phyloP scores from a whole-genome alignment of 2,888 invertebrate genomes.

The Mesochorus sp. region DNA sequence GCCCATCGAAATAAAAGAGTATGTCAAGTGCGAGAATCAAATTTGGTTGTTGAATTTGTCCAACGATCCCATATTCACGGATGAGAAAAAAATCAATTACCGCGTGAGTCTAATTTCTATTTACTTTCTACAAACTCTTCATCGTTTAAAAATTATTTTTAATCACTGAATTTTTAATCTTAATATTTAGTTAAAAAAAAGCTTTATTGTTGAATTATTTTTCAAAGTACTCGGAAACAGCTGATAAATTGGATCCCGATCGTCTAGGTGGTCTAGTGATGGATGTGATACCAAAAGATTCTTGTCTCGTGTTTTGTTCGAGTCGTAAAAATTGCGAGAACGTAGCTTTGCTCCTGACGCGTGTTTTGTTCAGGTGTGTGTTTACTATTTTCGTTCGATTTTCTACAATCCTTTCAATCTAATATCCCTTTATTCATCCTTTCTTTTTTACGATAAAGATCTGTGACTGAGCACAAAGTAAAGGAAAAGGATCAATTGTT shows the following conservation, averaged over 20 bases:
- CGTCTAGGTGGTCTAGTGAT: conserved; percentile 90
- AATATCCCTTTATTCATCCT: neutral
- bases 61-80: conserved; percentile 84
- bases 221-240: conserved; percentile 87
- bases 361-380: conserved; percentile 83
- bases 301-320: conserved; percentile 96
- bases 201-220: conserved; percentile 54
- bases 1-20: conserved; percentile 93
- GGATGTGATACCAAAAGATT: conserved; percentile 90
- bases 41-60: conserved; percentile 84
- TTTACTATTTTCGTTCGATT: neutral
- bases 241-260: conserved; percentile 89
- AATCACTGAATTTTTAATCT: conserved; percentile 43
- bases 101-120: conserved; percentile 77
- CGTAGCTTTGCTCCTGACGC: conserved; percentile 90
- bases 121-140: neutral
- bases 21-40: conserved; percentile 88
- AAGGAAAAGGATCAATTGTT: conserved; percentile 86
- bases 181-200: conserved; percentile 25
- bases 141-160: too few species aligned
- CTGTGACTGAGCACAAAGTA: conserved; percentile 84
- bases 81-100: conserved; percentile 83
- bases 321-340: conserved; percentile 96
- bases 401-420: neutral
- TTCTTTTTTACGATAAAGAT: conserved; percentile 77